Base-by-base conservation (phyloP, 2,113 vertebrate genomes). In the Rhombomys opimus region DNA sequence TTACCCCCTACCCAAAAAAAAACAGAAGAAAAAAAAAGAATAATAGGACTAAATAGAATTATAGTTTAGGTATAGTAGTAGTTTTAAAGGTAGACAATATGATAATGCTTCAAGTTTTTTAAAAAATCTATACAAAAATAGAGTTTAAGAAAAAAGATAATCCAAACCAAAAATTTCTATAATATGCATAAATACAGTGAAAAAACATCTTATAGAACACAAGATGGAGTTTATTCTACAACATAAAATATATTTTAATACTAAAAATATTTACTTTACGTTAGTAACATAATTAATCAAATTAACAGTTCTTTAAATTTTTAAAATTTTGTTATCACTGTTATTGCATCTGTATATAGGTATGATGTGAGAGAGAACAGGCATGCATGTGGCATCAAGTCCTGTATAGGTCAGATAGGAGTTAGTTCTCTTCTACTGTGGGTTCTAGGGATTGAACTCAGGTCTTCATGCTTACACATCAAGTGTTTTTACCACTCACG, bases 91-190 rank as follows among this genome's bases (percentile, higher is more conserved):
- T 25, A 85, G 61, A 4, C 18, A 77, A 90, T 3, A 91, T 22
- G 78, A 81, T 41, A 80, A 32, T 0, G 76, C 75, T 87, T 81
- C 72, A 90, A 86, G 90, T 94, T 85, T 93, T 57, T 93, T 50
- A 50, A n/a, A 82, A 90, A 77, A 85, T 63, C 35, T 46, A 87
- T 3, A 89, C 10, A 95, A 90, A 91, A 90, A 59, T 18, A 96
- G 70, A 96, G 70, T 70, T 5, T 0, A 14, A 61, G 52, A 93
- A 3, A 94, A 91, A 85, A 87, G 30, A n/a, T 70, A 88, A 50
- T 82, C 85, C 84, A 92, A 57, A 88, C 30, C 7, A 76, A 95
- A 95, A 86, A 30, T 54, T 90, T 90, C 20, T 77, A 82, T 76
- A 18, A 67, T 67, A 84, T 78, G 14, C 25, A 82, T 18, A 50